Base-by-base conservation (phyloP, 1,140 invertebrate species). In the Onthophagus taurus region DNA sequence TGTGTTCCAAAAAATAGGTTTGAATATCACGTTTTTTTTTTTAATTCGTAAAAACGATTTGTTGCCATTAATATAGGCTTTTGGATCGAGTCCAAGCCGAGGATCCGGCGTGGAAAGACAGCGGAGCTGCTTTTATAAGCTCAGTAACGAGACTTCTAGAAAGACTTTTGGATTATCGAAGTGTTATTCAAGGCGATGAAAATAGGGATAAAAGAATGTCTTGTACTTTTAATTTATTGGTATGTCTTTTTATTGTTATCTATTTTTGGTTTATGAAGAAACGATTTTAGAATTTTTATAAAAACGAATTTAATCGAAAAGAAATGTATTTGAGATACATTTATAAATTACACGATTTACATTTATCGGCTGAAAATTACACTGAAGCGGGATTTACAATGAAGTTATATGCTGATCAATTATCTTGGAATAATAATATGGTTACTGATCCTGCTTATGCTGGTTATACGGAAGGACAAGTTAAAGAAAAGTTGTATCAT, bases 321-420 rank as follows among this genome's bases (percentile, higher is more conserved):
- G 91, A 96, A 65, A 93, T 98, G 85, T 97, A 97, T 65, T 69
- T 97, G 18, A 78, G 91, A 31, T 98, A 98, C 61, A 89, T 98
- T 36, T 94, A 97, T 68, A 97, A 97, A 64, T 69, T 98, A 11
- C 91, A 94, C 62, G 89, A 94, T 60, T 72, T 98, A 8, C 94
- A 98, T 64, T 68, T 94, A 6, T 83, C 84, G 18, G 89, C 89
- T 14, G 92, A 95, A 45, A 98, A 97, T 64, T 95, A 82, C 56
- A 89, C 92, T 0, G 95, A 99, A 70, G 94, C 94, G 16, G 94
- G 89, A 2, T 93, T 91, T 54, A 97, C 94, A 1, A 77, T 99
- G 49, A 83, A 94, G 65, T 64, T 96, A 1, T 95, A 98, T 61
- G 89, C 92, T 0, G 85, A 91, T 62, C 85, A 91, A 52, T 68